phyloP scores from a whole-genome alignment of 2,113 vertebrate genomes.

The Progne subis region DNA sequence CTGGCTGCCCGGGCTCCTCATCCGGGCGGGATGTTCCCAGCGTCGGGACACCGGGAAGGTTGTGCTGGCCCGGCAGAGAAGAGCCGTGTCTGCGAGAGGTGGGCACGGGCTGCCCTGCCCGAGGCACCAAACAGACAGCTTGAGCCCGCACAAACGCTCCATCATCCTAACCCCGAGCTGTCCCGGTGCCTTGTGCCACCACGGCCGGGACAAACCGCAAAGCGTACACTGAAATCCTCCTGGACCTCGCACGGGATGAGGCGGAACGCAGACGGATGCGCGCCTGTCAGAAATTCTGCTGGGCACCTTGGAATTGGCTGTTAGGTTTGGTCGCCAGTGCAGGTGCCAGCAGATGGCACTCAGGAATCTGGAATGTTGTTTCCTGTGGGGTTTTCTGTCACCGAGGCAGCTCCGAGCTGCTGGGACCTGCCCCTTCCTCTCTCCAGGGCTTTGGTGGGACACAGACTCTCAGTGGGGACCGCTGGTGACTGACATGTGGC shows the following conservation, averaged over 20 bases:
- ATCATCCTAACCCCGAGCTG: background rate
- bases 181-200: background rate
- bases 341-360: constrained; percentile 59
- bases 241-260: background rate
- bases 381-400: background rate
- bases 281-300: background rate
- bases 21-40: background rate
- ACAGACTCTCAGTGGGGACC: background rate
- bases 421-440: background rate
- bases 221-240: rapidly evolving
- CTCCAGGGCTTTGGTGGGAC: background rate
- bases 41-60: too few species aligned
- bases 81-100: background rate
- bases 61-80: background rate
- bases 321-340: background rate
- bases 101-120: rapidly evolving
- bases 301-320: background rate
- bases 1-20: background rate
- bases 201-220: background rate
- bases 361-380: background rate
- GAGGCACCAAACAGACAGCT: background rate
- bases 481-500: rapidly evolving
- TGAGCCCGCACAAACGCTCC: background rate
- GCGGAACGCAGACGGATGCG: background rate
- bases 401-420: background rate